phyloP scores from a whole-genome alignment of 1,140 invertebrate genomes.

The Protaetia brevitarsis region DNA sequence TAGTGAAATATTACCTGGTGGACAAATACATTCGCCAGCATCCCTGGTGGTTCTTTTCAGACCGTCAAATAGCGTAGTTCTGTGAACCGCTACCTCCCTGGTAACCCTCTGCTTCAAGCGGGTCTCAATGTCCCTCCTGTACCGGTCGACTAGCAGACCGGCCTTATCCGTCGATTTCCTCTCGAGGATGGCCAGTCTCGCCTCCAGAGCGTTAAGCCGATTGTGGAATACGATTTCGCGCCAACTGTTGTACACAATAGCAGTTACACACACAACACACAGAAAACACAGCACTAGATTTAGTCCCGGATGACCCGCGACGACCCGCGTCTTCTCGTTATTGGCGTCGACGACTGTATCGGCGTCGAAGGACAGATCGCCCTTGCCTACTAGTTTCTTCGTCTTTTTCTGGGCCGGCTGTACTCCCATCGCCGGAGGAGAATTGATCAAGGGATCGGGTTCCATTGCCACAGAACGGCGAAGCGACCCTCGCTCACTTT shows the following conservation, averaged over 20 bases:
- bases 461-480: constrained; percentile 17
- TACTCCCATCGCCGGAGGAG: constrained; percentile 14
- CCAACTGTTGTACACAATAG: constrained; percentile 44
- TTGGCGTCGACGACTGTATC: neutral
- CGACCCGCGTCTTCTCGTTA: constrained; percentile 6
- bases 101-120: constrained; percentile 36
- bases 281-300: constrained; percentile 43
- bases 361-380: neutral
- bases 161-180: constrained; percentile 30
- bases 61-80: constrained; percentile 18
- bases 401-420: neutral
- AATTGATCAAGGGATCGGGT: constrained; percentile 21
- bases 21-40: constrained; percentile 47
- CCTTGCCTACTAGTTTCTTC: neutral
- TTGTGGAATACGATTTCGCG: constrained; percentile 36
- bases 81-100: constrained; percentile 33
- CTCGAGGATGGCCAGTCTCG: constrained; percentile 39
- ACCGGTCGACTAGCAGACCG: constrained; percentile 37
- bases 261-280: constrained; percentile 45
- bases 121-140: constrained; percentile 38
- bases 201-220: constrained; percentile 38
- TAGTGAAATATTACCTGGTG: constrained; percentile 41
- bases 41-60: constrained; percentile 35
- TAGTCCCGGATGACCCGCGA: neutral
- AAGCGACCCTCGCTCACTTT: neutral